phyloP scores from a whole-genome alignment of 1,140 invertebrate species.

The Papilio aristodemus region DNA sequence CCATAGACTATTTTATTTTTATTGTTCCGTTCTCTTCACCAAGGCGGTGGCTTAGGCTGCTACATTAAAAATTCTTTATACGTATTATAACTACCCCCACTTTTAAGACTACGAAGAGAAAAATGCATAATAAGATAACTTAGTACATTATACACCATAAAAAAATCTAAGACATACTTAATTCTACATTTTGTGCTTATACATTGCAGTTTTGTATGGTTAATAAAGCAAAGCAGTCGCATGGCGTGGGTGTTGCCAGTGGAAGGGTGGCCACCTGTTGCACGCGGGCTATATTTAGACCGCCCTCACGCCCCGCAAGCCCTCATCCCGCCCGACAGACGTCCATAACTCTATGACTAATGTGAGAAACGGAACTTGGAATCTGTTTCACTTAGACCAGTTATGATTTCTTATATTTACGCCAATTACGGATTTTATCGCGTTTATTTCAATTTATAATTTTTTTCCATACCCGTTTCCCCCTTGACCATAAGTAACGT shows the following conservation, averaged over 20 bases:
- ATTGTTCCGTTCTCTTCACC: too few species aligned
- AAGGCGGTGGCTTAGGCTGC: too few species aligned
- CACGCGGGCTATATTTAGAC: conserved; percentile 63
- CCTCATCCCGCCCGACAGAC: conserved; percentile 46
- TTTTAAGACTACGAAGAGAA: too few species aligned
- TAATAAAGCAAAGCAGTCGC: conserved; percentile 19
- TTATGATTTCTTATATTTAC: neutral
- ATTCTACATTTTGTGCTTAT: neutral
- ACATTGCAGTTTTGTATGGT: conserved; percentile 1
- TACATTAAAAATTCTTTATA: too few species aligned
- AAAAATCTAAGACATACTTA: neutral
- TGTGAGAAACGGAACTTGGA: conserved; percentile 55
- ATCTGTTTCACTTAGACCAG: conserved; percentile 25
- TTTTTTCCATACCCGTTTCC: too few species aligned
- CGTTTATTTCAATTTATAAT: too few species aligned
- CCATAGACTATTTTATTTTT: too few species aligned
- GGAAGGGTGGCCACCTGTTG: conserved; percentile 73
- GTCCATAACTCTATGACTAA: conserved; percentile 72
- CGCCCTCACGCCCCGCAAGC: conserved; percentile 38
- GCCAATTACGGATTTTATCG: too few species aligned
- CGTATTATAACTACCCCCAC: too few species aligned
- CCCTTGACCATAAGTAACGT: too few species aligned
- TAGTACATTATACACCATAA: neutral
- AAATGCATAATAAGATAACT: too few species aligned
- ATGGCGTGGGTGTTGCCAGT: conserved; percentile 46